Conservation (phyloP, 2,797 vertebrate genomes). For the Prionace glauca region DNA sequence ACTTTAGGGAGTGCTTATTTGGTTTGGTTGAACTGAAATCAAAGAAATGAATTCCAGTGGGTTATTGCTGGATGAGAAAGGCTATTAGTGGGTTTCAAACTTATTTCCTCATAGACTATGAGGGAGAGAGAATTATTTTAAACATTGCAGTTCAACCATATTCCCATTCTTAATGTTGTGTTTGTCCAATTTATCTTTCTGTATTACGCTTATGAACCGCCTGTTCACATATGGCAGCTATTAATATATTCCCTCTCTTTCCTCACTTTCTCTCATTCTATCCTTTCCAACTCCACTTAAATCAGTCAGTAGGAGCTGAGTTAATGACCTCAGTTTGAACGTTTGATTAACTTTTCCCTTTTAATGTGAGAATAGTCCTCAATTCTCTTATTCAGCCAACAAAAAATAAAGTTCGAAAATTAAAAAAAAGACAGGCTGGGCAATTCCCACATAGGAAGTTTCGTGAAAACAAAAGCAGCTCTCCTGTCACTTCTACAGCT, state of each 20-base stretch:
- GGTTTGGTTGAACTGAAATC: neutral
- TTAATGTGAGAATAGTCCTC: neutral
- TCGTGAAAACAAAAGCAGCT: constrained; percentile 9
- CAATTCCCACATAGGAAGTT: constrained; percentile 22
- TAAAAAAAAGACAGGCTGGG: neutral
- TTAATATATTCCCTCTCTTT: neutral
- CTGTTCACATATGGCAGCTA: neutral
- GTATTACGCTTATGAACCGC: neutral
- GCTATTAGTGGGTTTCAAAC: neutral
- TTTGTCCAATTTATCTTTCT: neutral
- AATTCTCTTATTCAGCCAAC: neutral
- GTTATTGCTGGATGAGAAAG: neutral
- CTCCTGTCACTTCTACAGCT: constrained; percentile 4
- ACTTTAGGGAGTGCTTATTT: constrained; percentile 11
- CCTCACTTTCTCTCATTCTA: neutral
- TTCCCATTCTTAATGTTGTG: neutral
- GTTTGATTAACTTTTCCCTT: neutral
- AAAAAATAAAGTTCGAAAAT: constrained; percentile 25
- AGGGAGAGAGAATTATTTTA: neutral
- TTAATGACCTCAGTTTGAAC: neutral
- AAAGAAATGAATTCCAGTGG: neutral
- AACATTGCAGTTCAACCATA: neutral
- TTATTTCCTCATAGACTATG: neutral
- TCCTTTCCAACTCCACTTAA: neutral
- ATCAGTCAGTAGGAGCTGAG: neutral